phyloP scores from a whole-genome alignment of 2,113 vertebrate genomes.

The Numenius arquata region DNA sequence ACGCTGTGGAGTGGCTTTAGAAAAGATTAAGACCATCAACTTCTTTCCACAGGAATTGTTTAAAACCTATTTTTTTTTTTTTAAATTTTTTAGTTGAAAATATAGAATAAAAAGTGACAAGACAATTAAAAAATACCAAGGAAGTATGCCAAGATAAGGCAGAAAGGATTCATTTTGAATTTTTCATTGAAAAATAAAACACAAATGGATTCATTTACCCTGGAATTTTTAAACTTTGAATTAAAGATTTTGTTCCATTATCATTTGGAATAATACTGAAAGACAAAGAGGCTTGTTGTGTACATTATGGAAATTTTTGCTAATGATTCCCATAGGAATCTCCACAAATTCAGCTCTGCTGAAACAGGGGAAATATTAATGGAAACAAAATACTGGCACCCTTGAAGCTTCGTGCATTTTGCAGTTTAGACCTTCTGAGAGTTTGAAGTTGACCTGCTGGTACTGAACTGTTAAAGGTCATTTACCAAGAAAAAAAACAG shows the following conservation, averaged over 20 bases:
- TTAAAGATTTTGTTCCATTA: not conserved
- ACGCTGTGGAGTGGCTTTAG: not conserved
- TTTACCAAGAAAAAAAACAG: not conserved
- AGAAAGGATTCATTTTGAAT: not conserved
- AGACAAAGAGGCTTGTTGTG: not conserved
- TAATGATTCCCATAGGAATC: not conserved
- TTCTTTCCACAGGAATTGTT: not conserved
- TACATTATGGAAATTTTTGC: not conserved
- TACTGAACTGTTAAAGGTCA: not conserved
- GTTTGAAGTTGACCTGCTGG: not conserved
- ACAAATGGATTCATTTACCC: not conserved
- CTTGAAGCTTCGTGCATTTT: not conserved
- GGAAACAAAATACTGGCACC: not conserved
- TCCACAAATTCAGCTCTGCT: not conserved
- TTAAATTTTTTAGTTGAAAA: fast-evolving
- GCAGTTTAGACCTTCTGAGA: not conserved
- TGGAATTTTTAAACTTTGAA: not conserved
- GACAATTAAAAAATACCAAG: not conserved
- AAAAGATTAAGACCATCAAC: not conserved
- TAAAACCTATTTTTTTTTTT: not conserved
- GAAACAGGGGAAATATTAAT: not conserved
- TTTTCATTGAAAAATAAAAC: not conserved
- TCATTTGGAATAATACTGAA: not conserved
- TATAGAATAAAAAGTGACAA: not conserved
- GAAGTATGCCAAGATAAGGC: not conserved